These are phyloP conservation scores for Plagodis pulveraria DNA, from an alignment of 2,888 invertebrate species.

Conservation along the genomic window DNA sequence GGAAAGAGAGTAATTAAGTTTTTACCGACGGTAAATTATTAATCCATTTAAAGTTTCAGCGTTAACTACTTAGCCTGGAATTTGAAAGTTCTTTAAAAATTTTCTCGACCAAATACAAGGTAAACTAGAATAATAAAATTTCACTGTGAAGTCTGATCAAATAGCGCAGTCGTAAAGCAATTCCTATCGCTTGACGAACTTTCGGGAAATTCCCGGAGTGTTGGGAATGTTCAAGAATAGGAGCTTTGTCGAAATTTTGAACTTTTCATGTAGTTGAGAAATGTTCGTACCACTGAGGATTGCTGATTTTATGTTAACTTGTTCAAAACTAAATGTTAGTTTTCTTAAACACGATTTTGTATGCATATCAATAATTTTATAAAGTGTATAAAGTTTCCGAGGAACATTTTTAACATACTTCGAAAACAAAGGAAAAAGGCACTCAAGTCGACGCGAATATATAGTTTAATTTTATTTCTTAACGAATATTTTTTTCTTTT, in stretches of 20 bases:
- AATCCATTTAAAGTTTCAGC: constrained; percentile 21
- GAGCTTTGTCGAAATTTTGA: constrained; percentile 10
- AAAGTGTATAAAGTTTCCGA: no score
- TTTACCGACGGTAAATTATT: constrained; percentile 15
- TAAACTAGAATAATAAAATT: constrained; percentile 38
- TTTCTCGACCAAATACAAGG: not conserved
- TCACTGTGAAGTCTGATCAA: constrained; percentile 39
- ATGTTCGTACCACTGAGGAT: constrained; percentile 1
- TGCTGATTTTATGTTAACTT: not conserved
- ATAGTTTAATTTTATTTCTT: no score
- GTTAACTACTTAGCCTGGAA: constrained; percentile 14
- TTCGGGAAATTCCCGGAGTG: constrained; percentile 20
- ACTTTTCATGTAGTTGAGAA: constrained; percentile 20
- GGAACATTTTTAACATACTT: no score
- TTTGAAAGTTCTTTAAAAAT: constrained; percentile 8
- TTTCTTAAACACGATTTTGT: no score
- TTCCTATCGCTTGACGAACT: constrained; percentile 12
- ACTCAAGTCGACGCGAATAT: no score
- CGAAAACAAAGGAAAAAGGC: no score
- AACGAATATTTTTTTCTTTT: no score
- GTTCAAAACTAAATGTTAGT: not conserved
- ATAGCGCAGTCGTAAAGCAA: constrained; percentile 17
- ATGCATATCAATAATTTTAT: no score
- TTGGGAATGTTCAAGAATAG: constrained; percentile 19
- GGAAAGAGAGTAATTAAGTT: constrained; percentile 17